Percentiles rank a stretch among this genome's conserved stretches.
phyloP scores from a whole-genome alignment of 2,797 vertebrate genomes.

The Rhinichthys osculus region DNA sequence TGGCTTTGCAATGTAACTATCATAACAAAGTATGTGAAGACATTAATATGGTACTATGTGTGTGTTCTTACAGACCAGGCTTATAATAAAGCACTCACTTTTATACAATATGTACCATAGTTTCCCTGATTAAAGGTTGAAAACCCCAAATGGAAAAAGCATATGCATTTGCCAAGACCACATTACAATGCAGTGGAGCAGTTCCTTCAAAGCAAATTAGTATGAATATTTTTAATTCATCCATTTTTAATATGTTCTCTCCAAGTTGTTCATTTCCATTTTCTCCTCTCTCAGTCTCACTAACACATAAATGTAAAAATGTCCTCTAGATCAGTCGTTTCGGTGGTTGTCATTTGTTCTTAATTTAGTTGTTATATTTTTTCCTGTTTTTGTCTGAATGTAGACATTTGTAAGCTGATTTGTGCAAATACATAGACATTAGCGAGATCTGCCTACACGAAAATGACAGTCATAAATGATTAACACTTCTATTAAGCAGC shows the following conservation, averaged over 20 bases:
- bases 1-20: not conserved
- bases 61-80: not conserved
- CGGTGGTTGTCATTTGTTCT: not conserved
- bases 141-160: not conserved
- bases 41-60: not conserved
- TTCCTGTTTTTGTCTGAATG: slow-evolving; percentile 72
- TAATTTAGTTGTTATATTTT: slow-evolving; percentile 64
- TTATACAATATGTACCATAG: not conserved
- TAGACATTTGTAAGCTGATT: slow-evolving; percentile 76
- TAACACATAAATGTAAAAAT: slow-evolving; percentile 5
- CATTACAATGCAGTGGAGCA: slow-evolving; percentile 23
- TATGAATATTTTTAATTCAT: slow-evolving; percentile 53
- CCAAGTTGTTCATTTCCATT: slow-evolving; percentile 38
- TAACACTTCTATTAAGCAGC: slow-evolving; percentile 80
- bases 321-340: slow-evolving; percentile 5
- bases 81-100: not conserved
- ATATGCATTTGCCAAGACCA: not conserved
- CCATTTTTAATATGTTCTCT: slow-evolving; percentile 48
- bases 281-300: slow-evolving; percentile 10
- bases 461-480: slow-evolving; percentile 79
- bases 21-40: slow-evolving; percentile 9
- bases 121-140: not conserved
- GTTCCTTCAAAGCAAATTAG: slow-evolving; percentile 46
- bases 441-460: slow-evolving; percentile 74
- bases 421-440: slow-evolving; percentile 81